phyloP scores from a whole-genome alignment of 2,113 vertebrate genomes.

The Chelonoidis abingdonii region DNA sequence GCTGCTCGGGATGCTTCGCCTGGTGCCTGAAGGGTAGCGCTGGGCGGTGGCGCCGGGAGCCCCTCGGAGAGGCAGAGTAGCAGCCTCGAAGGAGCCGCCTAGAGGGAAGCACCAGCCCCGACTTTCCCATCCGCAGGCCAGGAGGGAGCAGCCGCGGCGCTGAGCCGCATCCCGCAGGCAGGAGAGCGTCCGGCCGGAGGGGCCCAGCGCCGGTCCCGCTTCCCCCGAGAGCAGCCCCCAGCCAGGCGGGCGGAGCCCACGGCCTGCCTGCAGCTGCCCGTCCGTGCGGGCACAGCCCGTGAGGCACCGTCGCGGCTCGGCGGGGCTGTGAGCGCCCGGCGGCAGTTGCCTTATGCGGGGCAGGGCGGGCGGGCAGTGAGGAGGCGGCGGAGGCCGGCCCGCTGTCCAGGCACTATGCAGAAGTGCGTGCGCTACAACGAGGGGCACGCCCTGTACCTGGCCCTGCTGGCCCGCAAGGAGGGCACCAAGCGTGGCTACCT shows the following conservation, averaged over 20 bases:
- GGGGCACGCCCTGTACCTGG: slow-evolving; percentile 94
- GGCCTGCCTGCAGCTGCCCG: neutral
- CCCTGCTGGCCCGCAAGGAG: slow-evolving; percentile 92
- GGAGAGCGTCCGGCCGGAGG: neutral
- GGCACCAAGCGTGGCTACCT: slow-evolving; percentile 93
- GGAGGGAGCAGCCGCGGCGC: neutral
- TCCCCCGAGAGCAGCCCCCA: neutral
- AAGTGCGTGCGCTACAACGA: slow-evolving; percentile 97
- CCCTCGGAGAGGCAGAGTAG: neutral
- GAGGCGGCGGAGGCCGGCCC: neutral
- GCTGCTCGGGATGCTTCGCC: neutral
- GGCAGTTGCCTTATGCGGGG: neutral
- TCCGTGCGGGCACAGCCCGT: neutral
- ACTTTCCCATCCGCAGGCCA: neutral
- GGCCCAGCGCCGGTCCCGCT: too few relatives aligned
- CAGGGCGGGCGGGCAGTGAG: neutral
- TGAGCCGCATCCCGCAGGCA: too few relatives aligned
- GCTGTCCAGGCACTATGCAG: slow-evolving; percentile 85
- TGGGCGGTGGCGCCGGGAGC: neutral
- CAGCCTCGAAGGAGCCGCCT: too few relatives aligned
- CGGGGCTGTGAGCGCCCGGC: neutral
- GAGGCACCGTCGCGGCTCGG: neutral
- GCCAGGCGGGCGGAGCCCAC: neutral
- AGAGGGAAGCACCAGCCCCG: neutral
- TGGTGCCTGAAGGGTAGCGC: neutral